Evolutionary conservation across 2,113 vertebrate genomes (phyloP).

Genomic region (Hippocampus mohnikei): DNA sequence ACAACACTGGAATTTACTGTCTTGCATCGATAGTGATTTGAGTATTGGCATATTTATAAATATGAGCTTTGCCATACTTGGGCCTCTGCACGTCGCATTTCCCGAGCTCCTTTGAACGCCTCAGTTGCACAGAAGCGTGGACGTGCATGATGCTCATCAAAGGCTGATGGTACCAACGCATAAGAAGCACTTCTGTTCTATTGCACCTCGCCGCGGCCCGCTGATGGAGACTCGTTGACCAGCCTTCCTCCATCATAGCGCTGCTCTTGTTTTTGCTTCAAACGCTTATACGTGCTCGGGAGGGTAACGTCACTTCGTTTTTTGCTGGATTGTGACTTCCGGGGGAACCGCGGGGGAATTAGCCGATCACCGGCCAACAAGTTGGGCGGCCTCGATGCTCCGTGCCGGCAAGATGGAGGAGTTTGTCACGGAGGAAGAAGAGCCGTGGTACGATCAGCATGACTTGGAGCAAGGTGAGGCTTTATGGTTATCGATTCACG

Average conservation of each 20-base stretch:
- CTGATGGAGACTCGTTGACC: neutral
- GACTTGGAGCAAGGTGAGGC: conserved; percentile 92
- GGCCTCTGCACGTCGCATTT: neutral
- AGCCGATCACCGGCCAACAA: conserved; percentile 20
- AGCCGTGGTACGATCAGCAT: conserved; percentile 94
- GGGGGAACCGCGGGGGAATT: conserved; percentile 35
- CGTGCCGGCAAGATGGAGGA: conserved; percentile 88
- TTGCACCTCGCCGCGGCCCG: neutral
- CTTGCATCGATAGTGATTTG: neutral
- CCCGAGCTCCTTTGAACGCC: conserved; percentile 37
- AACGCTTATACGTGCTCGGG: conserved; percentile 4
- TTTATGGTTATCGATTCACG: neutral
- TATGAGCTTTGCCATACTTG: neutral
- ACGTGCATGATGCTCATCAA: conserved; percentile 15
- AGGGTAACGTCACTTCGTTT: conserved; percentile 12
- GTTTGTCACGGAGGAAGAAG: conserved; percentile 90
- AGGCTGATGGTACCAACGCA: neutral
- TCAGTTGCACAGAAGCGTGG: conserved; percentile 12
- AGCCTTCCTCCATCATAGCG: accelerated
- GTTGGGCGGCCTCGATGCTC: conserved; percentile 65
- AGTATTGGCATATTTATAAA: too few species aligned
- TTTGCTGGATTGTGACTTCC: conserved; percentile 56
- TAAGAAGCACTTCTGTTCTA: neutral
- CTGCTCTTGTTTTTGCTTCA: neutral
- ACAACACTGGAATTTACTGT: neutral